Evolutionary conservation across 2,113 vertebrate species (phyloP).

Genomic region (Perca flavescens): DNA sequence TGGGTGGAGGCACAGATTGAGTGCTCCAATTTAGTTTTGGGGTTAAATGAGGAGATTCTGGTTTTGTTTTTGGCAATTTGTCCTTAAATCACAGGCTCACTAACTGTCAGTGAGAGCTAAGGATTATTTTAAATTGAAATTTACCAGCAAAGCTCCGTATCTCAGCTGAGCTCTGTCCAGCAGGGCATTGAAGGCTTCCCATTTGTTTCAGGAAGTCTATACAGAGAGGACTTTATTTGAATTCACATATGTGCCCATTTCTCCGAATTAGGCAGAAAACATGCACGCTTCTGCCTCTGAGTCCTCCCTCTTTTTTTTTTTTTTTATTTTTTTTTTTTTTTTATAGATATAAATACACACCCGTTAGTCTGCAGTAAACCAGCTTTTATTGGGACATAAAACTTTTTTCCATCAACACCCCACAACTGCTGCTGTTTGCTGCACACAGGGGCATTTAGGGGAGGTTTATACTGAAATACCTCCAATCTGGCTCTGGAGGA

Average conservation of each 20-base stretch:
- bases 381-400: slow-evolving; percentile 80
- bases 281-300: slow-evolving; percentile 21
- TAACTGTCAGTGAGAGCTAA: slow-evolving; percentile 7
- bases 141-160: slow-evolving; percentile 35
- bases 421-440: slow-evolving; percentile 50
- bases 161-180: slow-evolving; percentile 21
- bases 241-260: slow-evolving; percentile 50
- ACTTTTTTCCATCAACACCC: slow-evolving; percentile 77
- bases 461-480: slow-evolving; percentile 72
- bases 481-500: slow-evolving; percentile 64
- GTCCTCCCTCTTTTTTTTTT: slow-evolving; percentile 32
- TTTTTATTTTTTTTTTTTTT: slow-evolving; percentile 19
- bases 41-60: slow-evolving; percentile 1
- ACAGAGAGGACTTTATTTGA: slow-evolving; percentile 53
- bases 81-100: not conserved
- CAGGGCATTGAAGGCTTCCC: slow-evolving; percentile 14
- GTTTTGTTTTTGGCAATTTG: not conserved
- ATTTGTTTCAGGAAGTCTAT: slow-evolving; percentile 31
- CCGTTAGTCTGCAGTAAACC: slow-evolving; percentile 74
- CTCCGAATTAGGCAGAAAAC: slow-evolving; percentile 38
- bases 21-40: not conserved
- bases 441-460: slow-evolving; percentile 66
- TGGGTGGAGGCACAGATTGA: not conserved
- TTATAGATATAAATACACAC: slow-evolving; percentile 75
- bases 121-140: slow-evolving; percentile 48